Evolutionary conservation across 2,797 vertebrate genomes (phyloP).

Genomic region (Labroides dimidiatus): DNA sequence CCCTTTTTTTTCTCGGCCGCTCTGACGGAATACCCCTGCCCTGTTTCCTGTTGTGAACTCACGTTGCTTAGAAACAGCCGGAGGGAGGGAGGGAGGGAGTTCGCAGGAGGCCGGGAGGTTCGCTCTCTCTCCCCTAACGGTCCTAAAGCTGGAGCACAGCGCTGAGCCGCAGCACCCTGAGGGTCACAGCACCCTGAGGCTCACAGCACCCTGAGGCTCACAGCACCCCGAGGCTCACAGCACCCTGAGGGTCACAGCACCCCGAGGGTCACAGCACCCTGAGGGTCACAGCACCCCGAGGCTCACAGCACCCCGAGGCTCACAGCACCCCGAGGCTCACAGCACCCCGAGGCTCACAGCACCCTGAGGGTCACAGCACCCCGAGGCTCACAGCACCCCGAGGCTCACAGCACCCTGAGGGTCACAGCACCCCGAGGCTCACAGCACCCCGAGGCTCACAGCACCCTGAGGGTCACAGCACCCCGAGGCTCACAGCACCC

Average conservation of each 20-base stretch:
- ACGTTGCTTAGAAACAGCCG: conserved; percentile 88
- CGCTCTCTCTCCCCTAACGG: conserved; percentile 36
- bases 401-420: conserved; percentile 52
- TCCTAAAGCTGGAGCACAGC: conserved; percentile 46
- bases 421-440: conserved; percentile 45
- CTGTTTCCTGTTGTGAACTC: conserved; percentile 96
- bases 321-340: conserved; percentile 43
- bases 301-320: conserved; percentile 41
- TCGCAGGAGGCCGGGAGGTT: conserved; percentile 61
- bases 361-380: conserved; percentile 50
- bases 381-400: conserved; percentile 38
- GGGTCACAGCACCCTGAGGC: conserved; percentile 43
- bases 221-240: conserved; percentile 47
- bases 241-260: conserved; percentile 52
- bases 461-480: conserved; percentile 52
- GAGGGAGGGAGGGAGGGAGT: conserved; percentile 77
- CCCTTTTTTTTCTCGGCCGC: conserved; percentile 80
- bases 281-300: conserved; percentile 49
- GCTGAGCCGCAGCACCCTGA: conserved; percentile 47
- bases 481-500: conserved; percentile 43
- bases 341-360: conserved; percentile 47
- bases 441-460: conserved; percentile 47
- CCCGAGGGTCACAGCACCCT: conserved; percentile 46
- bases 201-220: conserved; percentile 55
- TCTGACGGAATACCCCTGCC: conserved; percentile 93